Evolutionary conservation across 1,140 invertebrate species (phyloP), one percentile per base, ranked within the genome.

Genomic region (Lordiphosa collinella): DNA sequence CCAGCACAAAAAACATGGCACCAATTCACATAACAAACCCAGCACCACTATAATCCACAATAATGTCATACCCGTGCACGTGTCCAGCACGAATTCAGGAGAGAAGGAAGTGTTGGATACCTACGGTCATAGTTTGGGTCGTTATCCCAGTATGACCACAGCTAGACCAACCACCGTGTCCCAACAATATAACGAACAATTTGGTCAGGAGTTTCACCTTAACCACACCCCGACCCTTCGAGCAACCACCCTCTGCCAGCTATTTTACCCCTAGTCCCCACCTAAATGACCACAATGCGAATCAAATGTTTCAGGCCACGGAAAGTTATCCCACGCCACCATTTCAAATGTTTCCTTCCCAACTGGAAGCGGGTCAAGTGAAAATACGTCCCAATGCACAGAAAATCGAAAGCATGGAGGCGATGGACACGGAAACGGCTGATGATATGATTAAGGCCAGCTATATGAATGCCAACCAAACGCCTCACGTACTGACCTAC

Each of bases 31-130:
- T 14, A 84, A 47, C 41, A 82, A 82, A 9, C 75, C 86, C 0
- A 59, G 54, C 12, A 87, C 82, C 0, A 87, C 87, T 4, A 89
- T 88, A n/a, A 88, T 89, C 4, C 87, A 89, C 63, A 89, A 89
- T 40, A 89, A 89, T 48, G 80, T 89, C 6, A 86, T 88, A 22
- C 86, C 86, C 0, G 74, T 86, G 0, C 82, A 86, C 44, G 4
- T 87, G 16, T 57, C 86, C 13, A 67, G 74, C 38, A 86, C 80
- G 0, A 80, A 52, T 18, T 85, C 82, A 1, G 86, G 82, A 4
- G 82, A 86, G 32, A 86, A 76, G 43, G 86, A 88, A 29, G 56
- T 85, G 0, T 12, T 88, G 10, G 86, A 88, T 11, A 66, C 65
- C 10, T 88, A 86, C 16, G 86, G 86, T 13, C 67, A 88, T n/a